These are phyloP conservation scores for Corythornis vintsioides DNA, from an alignment of 2,113 vertebrate species.

Conservation along the genomic window DNA sequence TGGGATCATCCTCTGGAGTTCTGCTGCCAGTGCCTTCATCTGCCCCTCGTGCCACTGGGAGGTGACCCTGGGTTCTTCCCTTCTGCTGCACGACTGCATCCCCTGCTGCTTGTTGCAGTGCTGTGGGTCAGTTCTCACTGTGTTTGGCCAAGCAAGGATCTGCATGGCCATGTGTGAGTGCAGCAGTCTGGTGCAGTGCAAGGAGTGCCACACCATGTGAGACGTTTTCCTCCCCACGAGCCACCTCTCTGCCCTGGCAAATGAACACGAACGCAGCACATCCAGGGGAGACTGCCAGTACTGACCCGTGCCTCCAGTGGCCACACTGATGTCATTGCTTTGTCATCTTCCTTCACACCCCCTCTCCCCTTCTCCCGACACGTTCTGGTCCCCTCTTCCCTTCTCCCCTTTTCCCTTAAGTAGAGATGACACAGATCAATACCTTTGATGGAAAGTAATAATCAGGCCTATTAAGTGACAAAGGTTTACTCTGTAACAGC, in stretches of 20 bases:
- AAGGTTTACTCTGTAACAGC: slow-evolving; percentile 99
- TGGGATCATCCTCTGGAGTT: neutral
- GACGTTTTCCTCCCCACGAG: slow-evolving; percentile 42
- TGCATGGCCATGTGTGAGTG: slow-evolving; percentile 60
- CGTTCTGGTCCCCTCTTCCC: slow-evolving; percentile 55
- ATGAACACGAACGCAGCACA: slow-evolving; percentile 9
- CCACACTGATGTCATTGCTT: neutral
- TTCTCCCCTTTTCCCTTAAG: slow-evolving; percentile 84
- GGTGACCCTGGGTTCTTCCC: slow-evolving; percentile 49
- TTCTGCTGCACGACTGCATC: slow-evolving; percentile 46
- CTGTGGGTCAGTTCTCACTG: slow-evolving; percentile 60
- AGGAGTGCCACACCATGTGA: slow-evolving; percentile 25
- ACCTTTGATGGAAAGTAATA: slow-evolving; percentile 98
- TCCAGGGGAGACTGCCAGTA: slow-evolving; percentile 4
- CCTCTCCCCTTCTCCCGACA: slow-evolving; percentile 56
- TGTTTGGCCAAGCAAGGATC: slow-evolving; percentile 31
- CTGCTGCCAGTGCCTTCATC: neutral
- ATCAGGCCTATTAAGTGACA: slow-evolving; percentile 99
- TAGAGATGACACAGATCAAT: slow-evolving; percentile 96
- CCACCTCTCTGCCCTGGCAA: neutral
- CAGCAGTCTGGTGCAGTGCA: slow-evolving; percentile 16
- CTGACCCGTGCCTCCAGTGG: neutral
- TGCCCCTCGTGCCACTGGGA: neutral
- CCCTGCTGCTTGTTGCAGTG: neutral
- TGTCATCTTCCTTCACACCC: neutral